Base-by-base conservation (phyloP, 1,140 invertebrate genomes). In the Mactra quadrangularis region DNA sequence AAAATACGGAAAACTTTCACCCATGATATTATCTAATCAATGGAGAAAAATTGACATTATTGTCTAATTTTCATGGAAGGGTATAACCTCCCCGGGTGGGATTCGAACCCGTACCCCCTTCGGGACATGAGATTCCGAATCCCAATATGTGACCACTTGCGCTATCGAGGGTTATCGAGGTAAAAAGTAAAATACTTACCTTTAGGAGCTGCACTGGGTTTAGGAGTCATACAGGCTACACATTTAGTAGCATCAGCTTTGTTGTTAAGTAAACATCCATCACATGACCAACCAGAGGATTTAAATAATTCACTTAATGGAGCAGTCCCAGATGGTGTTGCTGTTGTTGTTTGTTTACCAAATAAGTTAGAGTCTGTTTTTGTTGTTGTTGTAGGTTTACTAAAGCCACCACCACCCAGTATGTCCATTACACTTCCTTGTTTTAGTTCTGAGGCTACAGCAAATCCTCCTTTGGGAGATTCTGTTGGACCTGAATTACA, bases 251-350 rank as follows among this genome's bases (percentile, higher is more conserved):
- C 91, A 11, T 92, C 92, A 27, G 92, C 87, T 52, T 95, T 94
- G 91, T 96, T 96, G 60, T 93, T 91, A 1, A 96, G 93, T 92
- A 95, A 94, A 91, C 96, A 96, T 52, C 92, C 93, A 11, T 91
- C 87, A 92, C 96, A 96, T 76, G 95, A 95, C 96, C 96, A 96
- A 68, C 74, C 74, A 7, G 57, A 31, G 1, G 52, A 13, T 25
- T 77, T 77, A 27, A 77, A 77, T 41, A 77, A 4, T 9, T 35
- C n/a, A 52, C 74, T 77, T 1, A 77, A 41, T 2, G 41, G 6
- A 25, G 70, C 31, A 38, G 70, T 1, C 15, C 9, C 38, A 15
- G 68, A 71, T 19, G 19, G 45, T 22, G 19, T 29, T 9, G 33
- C 31, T 2, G 31, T 38, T 15, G 9, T 27, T 25, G n/a, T 29